Conservation (phyloP, 2,888 invertebrate species). For the Agrochola circellaris region DNA sequence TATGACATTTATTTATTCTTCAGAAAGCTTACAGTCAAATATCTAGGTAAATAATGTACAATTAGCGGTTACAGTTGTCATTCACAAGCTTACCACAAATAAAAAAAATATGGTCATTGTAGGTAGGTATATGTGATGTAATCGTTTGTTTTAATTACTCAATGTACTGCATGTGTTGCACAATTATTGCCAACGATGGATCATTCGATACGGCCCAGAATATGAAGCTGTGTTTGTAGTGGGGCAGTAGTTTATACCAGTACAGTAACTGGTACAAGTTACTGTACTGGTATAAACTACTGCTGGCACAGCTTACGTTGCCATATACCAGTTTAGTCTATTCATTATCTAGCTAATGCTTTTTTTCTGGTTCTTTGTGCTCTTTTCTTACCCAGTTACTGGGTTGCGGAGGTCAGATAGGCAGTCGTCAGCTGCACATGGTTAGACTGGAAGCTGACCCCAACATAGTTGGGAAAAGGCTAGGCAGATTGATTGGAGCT, state of each 20-base stretch:
- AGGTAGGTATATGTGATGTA: background rate
- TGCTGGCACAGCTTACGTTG: background rate
- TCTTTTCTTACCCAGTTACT: background rate
- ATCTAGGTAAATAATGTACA: no score
- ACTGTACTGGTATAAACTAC: no score
- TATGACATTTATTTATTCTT: no score
- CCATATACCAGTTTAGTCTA: background rate
- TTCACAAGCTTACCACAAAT: no score
- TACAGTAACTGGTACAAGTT: background rate
- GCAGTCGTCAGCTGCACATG: no score
- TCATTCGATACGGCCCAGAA: background rate
- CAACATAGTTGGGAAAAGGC: no score
- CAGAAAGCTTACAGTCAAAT: no score
- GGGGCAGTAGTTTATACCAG: background rate
- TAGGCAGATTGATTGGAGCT: background rate
- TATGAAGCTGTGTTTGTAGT: background rate
- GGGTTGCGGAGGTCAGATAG: no score
- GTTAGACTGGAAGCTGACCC: no score
- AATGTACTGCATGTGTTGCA: background rate
- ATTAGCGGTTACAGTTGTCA: no score
- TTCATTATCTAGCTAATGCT: background rate
- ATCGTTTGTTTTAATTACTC: slow-evolving; percentile 9
- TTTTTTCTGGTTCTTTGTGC: background rate
- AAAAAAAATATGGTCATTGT: background rate
- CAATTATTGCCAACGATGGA: background rate